Percentiles rank a stretch among this genome's conserved stretches.
phyloP scores from a whole-genome alignment of 2,113 vertebrate species.

The Chamaea fasciata region DNA sequence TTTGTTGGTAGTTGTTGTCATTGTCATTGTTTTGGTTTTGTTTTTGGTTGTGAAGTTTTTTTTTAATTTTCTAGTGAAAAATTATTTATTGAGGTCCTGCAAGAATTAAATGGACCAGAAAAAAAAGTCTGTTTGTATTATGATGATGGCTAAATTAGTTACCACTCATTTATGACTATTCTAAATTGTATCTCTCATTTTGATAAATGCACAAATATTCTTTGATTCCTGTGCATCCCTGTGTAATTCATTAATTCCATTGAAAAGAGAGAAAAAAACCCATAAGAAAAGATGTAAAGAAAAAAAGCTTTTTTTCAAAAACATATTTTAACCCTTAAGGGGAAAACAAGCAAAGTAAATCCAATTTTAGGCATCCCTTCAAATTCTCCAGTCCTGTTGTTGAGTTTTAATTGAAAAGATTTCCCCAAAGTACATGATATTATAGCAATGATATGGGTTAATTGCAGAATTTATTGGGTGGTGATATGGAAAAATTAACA shows the following conservation, averaged over 20 bases:
- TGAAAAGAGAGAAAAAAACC: neutral
- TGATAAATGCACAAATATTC: neutral
- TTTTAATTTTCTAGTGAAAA: neutral
- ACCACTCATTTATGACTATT: neutral
- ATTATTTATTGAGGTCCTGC: neutral
- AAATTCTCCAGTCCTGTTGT: neutral
- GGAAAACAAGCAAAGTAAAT: constrained; percentile 6
- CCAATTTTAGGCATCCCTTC: constrained; percentile 6
- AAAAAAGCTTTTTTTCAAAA: neutral
- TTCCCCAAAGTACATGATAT: constrained; percentile 24
- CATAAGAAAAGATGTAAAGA: neutral
- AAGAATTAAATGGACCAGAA: neutral
- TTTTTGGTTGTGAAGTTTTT: neutral
- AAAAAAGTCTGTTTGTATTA: neutral
- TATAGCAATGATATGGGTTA: constrained; percentile 34
- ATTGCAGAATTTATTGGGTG: constrained; percentile 24
- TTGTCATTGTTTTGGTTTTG: neutral
- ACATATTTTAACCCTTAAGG: neutral
- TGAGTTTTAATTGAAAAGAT: constrained; percentile 47
- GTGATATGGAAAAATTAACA: constrained; percentile 35
- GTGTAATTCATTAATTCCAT: neutral
- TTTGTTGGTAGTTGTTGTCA: neutral
- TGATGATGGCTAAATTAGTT: neutral
- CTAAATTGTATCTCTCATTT: neutral
- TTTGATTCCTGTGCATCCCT: neutral